Evolutionary conservation across 1,140 invertebrate species (phyloP).

Genomic region (Psix sp.): DNA sequence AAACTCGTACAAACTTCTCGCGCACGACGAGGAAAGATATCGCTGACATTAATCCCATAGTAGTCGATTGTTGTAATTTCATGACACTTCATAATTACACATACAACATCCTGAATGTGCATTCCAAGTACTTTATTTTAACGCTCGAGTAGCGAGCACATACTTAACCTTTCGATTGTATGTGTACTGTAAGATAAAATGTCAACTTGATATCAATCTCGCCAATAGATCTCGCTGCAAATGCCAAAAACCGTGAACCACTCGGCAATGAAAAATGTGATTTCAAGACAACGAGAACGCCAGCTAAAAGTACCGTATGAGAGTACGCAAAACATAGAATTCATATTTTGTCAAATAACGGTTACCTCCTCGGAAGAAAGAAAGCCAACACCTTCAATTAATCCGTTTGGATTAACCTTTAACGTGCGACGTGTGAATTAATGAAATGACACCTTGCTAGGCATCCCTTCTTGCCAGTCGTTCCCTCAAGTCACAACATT

Average conservation of each 20-base stretch:
- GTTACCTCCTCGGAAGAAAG: slow-evolving; percentile 45
- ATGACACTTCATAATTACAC: slow-evolving; percentile 41
- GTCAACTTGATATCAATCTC: slow-evolving; percentile 46
- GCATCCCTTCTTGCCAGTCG: background rate
- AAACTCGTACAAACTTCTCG: slow-evolving; percentile 13
- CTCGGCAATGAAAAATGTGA: background rate
- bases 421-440: slow-evolving; percentile 32
- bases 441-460: slow-evolving; percentile 15
- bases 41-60: slow-evolving; percentile 23
- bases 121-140: slow-evolving; percentile 40
- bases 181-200: slow-evolving; percentile 46
- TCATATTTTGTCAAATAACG: background rate
- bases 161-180: slow-evolving; percentile 40
- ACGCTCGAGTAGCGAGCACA: slow-evolving; percentile 10
- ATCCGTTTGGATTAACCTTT: slow-evolving; percentile 41
- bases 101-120: slow-evolving; percentile 29
- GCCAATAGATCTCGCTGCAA: slow-evolving; percentile 7
- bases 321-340: background rate
- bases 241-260: slow-evolving; percentile 31
- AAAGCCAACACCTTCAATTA: slow-evolving; percentile 53
- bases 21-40: slow-evolving; percentile 12
- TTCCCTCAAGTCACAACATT: slow-evolving; percentile 32
- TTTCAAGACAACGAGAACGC: no score
- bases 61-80: slow-evolving; percentile 17
- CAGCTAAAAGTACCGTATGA: background rate